A percentile compares a stretch with the other conserved stretches of the same genome.
Evolutionary conservation across 2,113 vertebrate genomes (phyloP).

Genomic region (Sorex araneus): DNA sequence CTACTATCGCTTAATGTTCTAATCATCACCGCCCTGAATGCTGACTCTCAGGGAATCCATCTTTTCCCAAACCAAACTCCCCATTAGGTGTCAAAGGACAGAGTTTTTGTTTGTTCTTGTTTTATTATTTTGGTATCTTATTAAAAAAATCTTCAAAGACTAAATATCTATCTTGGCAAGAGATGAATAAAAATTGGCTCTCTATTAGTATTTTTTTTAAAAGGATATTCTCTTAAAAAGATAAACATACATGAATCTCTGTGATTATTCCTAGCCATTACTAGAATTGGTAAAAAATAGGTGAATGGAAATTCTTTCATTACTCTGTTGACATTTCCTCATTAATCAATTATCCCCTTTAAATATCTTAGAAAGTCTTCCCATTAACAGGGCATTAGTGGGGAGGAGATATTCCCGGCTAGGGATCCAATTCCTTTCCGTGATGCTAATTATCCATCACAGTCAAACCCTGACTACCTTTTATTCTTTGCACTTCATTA

Average conservation of each 20-base stretch:
- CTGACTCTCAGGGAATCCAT: neutral
- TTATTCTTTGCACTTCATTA: neutral
- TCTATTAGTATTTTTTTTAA: neutral
- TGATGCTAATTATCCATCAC: neutral
- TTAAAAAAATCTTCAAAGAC: slow-evolving; percentile 54
- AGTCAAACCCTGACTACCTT: neutral
- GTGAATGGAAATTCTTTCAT: slow-evolving; percentile 13
- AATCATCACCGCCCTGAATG: neutral
- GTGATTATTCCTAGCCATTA: neutral
- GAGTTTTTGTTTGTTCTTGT: neutral
- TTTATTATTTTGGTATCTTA: neutral
- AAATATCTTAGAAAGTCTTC: neutral
- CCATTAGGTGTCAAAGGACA: neutral
- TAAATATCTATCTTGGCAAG: slow-evolving; percentile 40
- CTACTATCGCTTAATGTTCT: neutral
- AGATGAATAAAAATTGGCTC: slow-evolving; percentile 26
- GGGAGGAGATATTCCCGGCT: neutral
- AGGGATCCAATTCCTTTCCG: neutral
- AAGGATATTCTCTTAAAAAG: neutral
- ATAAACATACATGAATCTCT: slow-evolving; percentile 5
- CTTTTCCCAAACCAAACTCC: slow-evolving; percentile 17
- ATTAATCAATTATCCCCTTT: neutral
- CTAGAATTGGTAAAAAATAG: neutral
- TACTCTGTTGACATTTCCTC: slow-evolving; percentile 34
- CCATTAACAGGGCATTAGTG: neutral